Evolutionary conservation across 2,888 invertebrate genomes (phyloP), one percentile per base, ranked within the genome.

Genomic region (Drosophila aldrichi): DNA sequence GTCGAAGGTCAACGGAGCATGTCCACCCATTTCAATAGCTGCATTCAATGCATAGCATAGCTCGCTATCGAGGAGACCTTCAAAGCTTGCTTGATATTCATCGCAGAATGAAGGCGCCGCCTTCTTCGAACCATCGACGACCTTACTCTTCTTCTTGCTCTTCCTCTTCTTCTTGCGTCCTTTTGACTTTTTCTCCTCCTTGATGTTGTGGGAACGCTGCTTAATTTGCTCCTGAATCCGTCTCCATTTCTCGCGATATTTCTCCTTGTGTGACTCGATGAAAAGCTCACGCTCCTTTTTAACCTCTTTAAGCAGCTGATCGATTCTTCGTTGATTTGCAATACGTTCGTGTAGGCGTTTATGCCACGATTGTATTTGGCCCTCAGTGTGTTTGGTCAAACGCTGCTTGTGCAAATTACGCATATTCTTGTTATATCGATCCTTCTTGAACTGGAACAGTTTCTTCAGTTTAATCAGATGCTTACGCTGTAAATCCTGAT

Each of bases 391-490:
- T 12, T 82, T 70, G 3, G 52, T 34, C 9, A 60, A 1, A 0
- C 81, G 81, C 18, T 74, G 78, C 10, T 86, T 87, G 0, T 69
- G 46, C 36, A 90, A 44, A 1, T 61, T 56, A 3, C 79, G 79
- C 48, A 89, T 65, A 36, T 91, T 89, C 51, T 77, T 90, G n/a
- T 90, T 82, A 3, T 89, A 74, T 4, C 92, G 87, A 38, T 91
- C 90, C 52, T 88, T 89, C 43, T 92, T 92, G 25, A 90, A 89
- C 57, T 91, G 90, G 34, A 90, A 85, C 16, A 88, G 69, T 62
- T 92, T 92, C 73, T 93, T 93, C 5, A 91, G 62, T n/a, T 84
- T 87, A 34, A 93, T 92, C 12, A 92, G 55, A 14, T 89, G 82
- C 32, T 91, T 92, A 7, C 91, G 83, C 64, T 90, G 83, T 43